A percentile compares a stretch with the other conserved stretches of the same genome.
Evolutionary conservation across 2,888 invertebrate genomes (phyloP).

Genomic region (Melipona beecheii): DNA sequence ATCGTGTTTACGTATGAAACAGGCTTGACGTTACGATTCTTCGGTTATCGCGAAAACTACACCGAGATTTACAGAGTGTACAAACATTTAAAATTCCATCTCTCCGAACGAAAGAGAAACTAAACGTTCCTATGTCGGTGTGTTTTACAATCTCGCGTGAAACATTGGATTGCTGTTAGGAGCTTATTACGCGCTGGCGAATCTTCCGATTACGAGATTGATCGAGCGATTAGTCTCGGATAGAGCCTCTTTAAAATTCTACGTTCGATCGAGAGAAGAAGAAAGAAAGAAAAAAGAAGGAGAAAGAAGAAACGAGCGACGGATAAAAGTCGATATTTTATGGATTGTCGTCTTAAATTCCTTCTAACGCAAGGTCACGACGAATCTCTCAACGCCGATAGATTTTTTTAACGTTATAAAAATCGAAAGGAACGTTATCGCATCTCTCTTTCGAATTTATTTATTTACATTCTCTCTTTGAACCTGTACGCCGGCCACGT

Average conservation of each 20-base stretch:
- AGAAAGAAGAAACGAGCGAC: neutral
- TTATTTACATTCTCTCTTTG: neutral
- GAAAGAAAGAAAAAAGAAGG: too few species aligned
- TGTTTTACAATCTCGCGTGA: conserved; percentile 7
- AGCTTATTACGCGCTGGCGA: conserved; percentile 24
- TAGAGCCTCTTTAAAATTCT: conserved; percentile 31
- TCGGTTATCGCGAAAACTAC: conserved; percentile 1
- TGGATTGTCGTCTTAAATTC: neutral
- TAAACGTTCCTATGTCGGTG: neutral
- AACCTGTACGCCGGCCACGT: neutral
- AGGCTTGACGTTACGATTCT: neutral
- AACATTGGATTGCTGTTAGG: neutral
- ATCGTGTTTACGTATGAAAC: conserved; percentile 2
- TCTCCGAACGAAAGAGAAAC: conserved; percentile 6
- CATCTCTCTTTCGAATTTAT: neutral
- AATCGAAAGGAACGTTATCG: neutral
- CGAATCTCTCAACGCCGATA: neutral
- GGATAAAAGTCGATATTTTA: neutral
- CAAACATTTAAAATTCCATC: conserved; percentile 17
- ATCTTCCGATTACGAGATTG: conserved; percentile 5
- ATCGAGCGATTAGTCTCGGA: neutral
- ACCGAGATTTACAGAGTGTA: neutral
- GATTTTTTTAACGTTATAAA: neutral
- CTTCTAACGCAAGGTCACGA: neutral
- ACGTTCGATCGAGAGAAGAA: neutral